These are phyloP conservation scores for Sceloporus undulatus DNA, from an alignment of 2,113 vertebrate species.

Conservation along the genomic window DNA sequence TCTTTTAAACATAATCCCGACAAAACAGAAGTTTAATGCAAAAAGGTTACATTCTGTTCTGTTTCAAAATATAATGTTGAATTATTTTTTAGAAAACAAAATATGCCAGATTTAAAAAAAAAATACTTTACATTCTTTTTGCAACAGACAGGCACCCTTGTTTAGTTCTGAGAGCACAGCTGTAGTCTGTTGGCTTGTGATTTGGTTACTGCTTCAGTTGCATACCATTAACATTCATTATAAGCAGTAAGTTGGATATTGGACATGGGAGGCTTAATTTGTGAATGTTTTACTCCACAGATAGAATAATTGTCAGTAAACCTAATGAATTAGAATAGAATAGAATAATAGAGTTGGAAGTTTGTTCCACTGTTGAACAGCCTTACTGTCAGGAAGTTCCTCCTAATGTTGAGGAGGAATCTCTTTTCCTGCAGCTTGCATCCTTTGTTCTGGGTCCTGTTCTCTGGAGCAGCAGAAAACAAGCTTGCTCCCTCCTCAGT, in stretches of 20 bases:
- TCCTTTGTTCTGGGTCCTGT: too few species aligned
- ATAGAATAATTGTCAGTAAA: not conserved
- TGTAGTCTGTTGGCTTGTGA: not conserved
- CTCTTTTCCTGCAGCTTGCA: too few species aligned
- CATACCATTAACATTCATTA: not conserved
- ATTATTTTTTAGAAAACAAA: not conserved
- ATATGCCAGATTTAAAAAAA: not conserved
- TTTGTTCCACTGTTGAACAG: too few species aligned
- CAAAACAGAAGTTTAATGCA: not conserved
- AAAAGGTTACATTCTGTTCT: not conserved
- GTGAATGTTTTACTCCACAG: not conserved
- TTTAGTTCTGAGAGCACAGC: not conserved
- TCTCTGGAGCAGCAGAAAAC: too few species aligned
- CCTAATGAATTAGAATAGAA: not conserved
- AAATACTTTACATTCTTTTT: not conserved
- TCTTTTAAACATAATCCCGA: not conserved
- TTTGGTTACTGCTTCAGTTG: not conserved
- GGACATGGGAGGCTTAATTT: not conserved
- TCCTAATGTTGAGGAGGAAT: too few species aligned
- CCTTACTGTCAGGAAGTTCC: too few species aligned
- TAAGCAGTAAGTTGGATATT: not conserved
- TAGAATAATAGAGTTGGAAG: too few species aligned
- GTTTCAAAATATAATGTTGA: not conserved
- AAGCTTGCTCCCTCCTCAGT: too few species aligned
- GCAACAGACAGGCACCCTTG: not conserved